These are phyloP conservation scores for Thunnus albacares DNA, from an alignment of 2,797 vertebrate genomes.

Conservation along the genomic window DNA sequence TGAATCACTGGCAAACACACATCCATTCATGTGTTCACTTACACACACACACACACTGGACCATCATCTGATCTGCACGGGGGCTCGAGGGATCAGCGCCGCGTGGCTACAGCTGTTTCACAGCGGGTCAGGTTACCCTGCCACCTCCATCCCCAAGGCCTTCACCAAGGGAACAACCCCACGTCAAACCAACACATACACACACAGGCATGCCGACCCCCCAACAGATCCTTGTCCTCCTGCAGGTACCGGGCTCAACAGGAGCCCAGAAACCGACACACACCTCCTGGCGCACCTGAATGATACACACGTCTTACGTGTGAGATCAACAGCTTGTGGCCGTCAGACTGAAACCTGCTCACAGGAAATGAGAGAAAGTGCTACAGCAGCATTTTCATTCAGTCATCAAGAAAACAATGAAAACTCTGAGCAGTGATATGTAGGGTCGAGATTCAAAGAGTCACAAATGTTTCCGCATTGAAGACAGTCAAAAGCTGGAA, in stretches of 20 bases:
- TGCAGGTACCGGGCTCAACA: constrained; percentile 28
- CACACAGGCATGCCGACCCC: constrained; percentile 34
- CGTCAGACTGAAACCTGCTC: constrained; percentile 47
- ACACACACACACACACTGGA: constrained; percentile 58
- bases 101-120: constrained; percentile 81
- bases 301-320: not conserved
- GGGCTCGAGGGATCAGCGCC: constrained; percentile 66
- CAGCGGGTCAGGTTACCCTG: constrained; percentile 74
- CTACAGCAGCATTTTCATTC: constrained; percentile 12
- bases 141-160: constrained; percentile 70
- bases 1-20: constrained; percentile 6
- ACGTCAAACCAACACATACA: constrained; percentile 60
- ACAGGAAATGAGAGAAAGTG: constrained; percentile 60
- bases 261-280: not conserved
- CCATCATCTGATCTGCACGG: constrained; percentile 73
- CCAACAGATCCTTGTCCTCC: constrained; percentile 38
- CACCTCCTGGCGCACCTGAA: constrained; percentile 9
- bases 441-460: not conserved
- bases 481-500: not conserved
- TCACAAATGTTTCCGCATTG: not conserved
- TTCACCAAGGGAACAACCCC: constrained; percentile 78
- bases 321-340: constrained; percentile 7
- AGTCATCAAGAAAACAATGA: constrained; percentile 15
- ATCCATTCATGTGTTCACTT: not conserved
- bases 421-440: constrained; percentile 9